phyloP scores from a whole-genome alignment of 2,113 vertebrate species.

The Anoura caudifer region DNA sequence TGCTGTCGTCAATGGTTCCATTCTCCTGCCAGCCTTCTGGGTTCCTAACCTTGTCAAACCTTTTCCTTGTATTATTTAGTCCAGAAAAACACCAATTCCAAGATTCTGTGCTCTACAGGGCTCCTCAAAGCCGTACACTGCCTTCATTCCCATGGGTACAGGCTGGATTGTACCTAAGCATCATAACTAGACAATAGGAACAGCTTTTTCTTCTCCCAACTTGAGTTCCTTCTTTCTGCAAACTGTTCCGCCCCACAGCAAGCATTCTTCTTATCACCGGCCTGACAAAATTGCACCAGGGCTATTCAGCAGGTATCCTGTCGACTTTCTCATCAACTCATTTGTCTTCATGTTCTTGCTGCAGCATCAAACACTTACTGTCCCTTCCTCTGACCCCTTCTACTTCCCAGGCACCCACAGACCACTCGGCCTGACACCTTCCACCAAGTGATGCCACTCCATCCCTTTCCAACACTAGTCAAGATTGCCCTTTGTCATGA shows the following conservation, averaged over 20 bases:
- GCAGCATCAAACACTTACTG: background rate
- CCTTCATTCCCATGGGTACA: background rate
- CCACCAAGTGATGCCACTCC: background rate
- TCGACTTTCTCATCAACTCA: background rate
- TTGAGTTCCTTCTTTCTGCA: background rate
- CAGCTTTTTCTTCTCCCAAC: background rate
- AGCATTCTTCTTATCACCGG: background rate
- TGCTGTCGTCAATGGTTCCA: background rate
- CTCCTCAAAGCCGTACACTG: background rate
- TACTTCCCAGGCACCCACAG: background rate
- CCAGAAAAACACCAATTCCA: background rate
- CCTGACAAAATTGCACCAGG: background rate
- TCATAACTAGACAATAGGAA: background rate
- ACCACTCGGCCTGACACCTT: background rate
- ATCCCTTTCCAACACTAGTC: background rate
- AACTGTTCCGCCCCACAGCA: background rate
- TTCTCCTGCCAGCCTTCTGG: background rate
- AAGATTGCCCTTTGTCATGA: background rate
- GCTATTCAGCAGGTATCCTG: background rate
- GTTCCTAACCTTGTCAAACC: background rate
- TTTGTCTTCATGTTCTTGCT: background rate
- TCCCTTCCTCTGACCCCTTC: background rate
- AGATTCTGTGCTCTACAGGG: background rate
- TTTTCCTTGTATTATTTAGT: background rate
- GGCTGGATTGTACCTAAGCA: background rate